phyloP scores from a whole-genome alignment of 1,140 invertebrate genomes.

The Drosophila nasuta region DNA sequence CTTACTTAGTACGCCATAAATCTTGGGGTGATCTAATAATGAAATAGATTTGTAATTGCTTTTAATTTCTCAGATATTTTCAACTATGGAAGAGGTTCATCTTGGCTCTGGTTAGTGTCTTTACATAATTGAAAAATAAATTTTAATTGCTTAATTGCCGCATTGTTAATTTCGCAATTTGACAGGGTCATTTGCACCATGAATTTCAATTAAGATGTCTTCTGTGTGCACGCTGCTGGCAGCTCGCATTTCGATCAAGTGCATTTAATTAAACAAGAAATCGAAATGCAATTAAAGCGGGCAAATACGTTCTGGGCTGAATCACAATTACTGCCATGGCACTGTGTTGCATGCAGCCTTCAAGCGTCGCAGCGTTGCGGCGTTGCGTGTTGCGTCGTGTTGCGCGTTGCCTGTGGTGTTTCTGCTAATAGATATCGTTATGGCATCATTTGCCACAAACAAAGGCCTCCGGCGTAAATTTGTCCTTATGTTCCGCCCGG shows the following conservation, averaged over 20 bases:
- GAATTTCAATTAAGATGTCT: conserved; percentile 30
- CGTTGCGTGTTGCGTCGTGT: background rate
- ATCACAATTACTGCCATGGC: background rate
- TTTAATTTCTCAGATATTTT: too few species aligned
- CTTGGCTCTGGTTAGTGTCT: too few species aligned
- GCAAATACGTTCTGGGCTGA: conserved; percentile 28
- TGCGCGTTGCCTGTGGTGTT: conserved; percentile 42
- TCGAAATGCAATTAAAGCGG: conserved; percentile 70
- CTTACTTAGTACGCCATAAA: background rate
- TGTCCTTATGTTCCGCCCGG: background rate
- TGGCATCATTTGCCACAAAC: conserved; percentile 56
- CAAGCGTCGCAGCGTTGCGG: background rate
- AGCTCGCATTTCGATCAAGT: conserved; percentile 7
- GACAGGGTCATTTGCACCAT: background rate
- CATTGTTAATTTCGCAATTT: conserved; percentile 3
- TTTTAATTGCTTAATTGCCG: conserved; percentile 8
- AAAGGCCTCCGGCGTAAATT: conserved; percentile 32
- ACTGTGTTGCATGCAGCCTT: too few species aligned
- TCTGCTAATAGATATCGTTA: conserved; percentile 54
- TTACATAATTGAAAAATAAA: conserved; percentile 3
- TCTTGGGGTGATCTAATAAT: too few species aligned
- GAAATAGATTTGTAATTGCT: too few species aligned
- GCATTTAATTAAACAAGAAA: conserved; percentile 67
- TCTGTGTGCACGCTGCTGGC: background rate
- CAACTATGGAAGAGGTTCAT: too few species aligned